Percentiles rank a stretch among this genome's conserved stretches.
These are phyloP conservation scores for Silurus lanzhouensis DNA, from an alignment of 2,797 vertebrate genomes.

Conservation along the genomic window DNA sequence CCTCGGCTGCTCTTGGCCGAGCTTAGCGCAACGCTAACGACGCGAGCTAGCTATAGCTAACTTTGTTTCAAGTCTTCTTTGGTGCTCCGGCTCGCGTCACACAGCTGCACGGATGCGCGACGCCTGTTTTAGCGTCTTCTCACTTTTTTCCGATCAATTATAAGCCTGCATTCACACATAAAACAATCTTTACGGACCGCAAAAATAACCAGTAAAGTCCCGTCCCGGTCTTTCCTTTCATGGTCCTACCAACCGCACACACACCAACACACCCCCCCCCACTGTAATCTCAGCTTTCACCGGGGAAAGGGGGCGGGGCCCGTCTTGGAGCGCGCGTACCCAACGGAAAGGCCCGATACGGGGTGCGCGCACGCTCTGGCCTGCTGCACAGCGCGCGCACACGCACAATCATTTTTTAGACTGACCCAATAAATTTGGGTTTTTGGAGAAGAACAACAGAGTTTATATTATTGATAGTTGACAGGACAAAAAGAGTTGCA, in stretches of 20 bases:
- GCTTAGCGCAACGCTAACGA: conserved; percentile 46
- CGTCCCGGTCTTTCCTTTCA: conserved; percentile 64
- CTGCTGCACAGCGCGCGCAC: not conserved
- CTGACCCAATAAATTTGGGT: no score
- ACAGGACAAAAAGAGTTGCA: no score
- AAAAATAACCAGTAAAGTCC: conserved; percentile 36
- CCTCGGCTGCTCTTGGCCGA: conserved; percentile 57
- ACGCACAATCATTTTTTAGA: not conserved
- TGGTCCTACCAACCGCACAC: conserved; percentile 50
- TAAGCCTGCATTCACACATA: not conserved
- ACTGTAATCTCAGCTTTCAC: conserved; percentile 71
- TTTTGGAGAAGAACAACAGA: no score
- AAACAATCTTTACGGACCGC: not conserved
- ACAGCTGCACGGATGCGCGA: not conserved
- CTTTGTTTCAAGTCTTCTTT: conserved; percentile 42
- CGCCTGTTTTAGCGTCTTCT: not conserved
- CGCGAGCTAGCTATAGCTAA: conserved; percentile 47
- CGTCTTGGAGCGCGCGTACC: not conserved
- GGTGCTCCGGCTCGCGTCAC: conserved; percentile 10
- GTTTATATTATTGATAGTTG: no score
- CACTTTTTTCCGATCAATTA: not conserved
- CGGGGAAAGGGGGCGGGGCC: conserved; percentile 54
- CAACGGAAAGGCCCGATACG: not conserved
- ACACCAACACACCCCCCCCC: conserved; percentile 37
- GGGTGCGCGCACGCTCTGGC: conserved; percentile 28